Evolutionary conservation across 2,888 invertebrate genomes (phyloP).

Genomic region (Noctua fimbriata): DNA sequence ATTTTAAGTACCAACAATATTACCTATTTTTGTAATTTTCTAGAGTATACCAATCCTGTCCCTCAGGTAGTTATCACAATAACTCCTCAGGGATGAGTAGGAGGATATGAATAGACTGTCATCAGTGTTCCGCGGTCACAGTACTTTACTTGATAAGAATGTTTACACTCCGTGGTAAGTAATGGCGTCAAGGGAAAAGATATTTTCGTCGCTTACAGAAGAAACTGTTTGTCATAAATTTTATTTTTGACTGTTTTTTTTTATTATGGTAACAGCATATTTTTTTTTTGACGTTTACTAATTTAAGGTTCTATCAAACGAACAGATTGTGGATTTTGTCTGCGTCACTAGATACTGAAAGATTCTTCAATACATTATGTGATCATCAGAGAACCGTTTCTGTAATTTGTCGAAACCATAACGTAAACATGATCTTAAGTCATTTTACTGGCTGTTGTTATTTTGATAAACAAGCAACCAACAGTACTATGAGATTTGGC

Average conservation of each 20-base stretch:
- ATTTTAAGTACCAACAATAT: not conserved
- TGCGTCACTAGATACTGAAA: not conserved
- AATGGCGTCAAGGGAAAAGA: slow-evolving; percentile 26
- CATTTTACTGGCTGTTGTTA: not conserved
- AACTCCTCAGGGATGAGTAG: slow-evolving; percentile 15
- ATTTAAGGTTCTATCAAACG: not conserved
- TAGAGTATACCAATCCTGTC: not conserved
- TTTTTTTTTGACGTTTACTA: not conserved
- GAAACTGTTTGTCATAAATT: slow-evolving; percentile 24
- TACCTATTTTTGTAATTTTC: not conserved
- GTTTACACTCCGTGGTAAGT: slow-evolving; percentile 29
- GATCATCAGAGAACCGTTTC: not conserved
- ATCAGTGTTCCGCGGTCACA: slow-evolving; percentile 36
- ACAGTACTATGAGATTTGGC: not conserved
- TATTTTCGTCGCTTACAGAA: slow-evolving; percentile 22
- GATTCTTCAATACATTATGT: not conserved
- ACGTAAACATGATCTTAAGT: not conserved
- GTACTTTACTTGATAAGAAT: slow-evolving; percentile 47
- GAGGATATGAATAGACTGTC: slow-evolving; percentile 41
- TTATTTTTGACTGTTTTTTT: not conserved
- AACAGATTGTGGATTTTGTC: not conserved
- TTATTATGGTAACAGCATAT: not conserved
- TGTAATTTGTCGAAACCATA: not conserved
- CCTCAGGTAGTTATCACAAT: slow-evolving; percentile 1
- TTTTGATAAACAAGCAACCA: not conserved